Base-by-base conservation (phyloP, 2,888 invertebrate species). In the Odiellus spinosus region DNA sequence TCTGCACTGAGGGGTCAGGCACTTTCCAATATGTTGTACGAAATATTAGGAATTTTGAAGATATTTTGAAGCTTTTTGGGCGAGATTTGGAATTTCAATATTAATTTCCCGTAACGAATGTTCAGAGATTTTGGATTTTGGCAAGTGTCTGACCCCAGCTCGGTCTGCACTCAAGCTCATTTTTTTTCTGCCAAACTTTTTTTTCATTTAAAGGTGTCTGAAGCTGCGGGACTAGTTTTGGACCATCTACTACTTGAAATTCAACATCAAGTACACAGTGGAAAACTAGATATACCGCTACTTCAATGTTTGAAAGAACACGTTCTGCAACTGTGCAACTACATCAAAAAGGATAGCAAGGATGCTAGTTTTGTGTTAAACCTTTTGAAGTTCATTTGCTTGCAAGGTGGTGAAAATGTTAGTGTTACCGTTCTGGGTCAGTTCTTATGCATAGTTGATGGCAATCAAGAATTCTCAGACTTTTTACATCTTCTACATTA, bases 221-320 rank as follows among this genome's bases (percentile, higher is more conserved):
- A 50, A 32, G 54, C 53, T 15, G 50, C 56, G 45, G 56, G 54
- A 3, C 42, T 50, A 15, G 51, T 56, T n/a, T 39, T 56, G 8
- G 56, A 55, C 47, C 47, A 46, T 14, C 46, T 53, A 10, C 40
- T 53, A 4, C 34, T 53, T 4, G 53, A 53, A 39, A 53, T 53
- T 11, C 53, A 53, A 26, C 45, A 48, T 14, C 32, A 47, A 18
- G 53, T 49, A 14, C 49, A 52, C 42, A 44, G 46, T 36, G 49
- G 49, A 4, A 45, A 43, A 41, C 45, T 45, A 2, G 52, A 52
- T 40, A 52, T 52, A 6, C 52, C 52, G 1, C 40, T 52, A 3
- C 38, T 52, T 14, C 49, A 50, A 26, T 52, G 42, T 35, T 42
- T 52, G 12, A 52, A 52, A 39, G 42, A 43, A 11, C 52, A 52